Base-by-base conservation (phyloP, 2,797 vertebrate species). In the Mus spretus region DNA sequence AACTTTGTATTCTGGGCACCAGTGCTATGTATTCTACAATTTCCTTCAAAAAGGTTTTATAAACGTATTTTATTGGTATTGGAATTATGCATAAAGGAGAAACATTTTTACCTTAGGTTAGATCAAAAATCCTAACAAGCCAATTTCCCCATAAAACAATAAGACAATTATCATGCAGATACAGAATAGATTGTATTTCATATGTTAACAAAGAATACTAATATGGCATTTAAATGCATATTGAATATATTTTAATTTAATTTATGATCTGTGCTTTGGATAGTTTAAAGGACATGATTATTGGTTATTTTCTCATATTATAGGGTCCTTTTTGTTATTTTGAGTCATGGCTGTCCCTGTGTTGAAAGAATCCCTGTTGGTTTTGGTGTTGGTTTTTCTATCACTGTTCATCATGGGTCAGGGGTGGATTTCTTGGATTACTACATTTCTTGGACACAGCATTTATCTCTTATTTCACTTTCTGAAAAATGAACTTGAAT, bases 201-300 rank as follows among this genome's bases (percentile, higher is more conserved):
- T 55, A 61, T 94, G 47, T 92, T 88, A 55, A 88, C n/a, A 92
- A 81, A 72, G 79, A 77, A 80, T 95, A 74, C 8, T 89, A 50
- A 86, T 55, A 85, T 65, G 20, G 0, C 2, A 3, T 90, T 88
- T 57, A 65, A 85, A 89, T 37, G 55, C 57, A 1, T 72, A 50
- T 82, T 78, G 63, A 67, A 31, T 72, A 78, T 85, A 31, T n/a
- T 47, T 91, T 85, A 86, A 88, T 77, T 65, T 65, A 34, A 72
- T 77, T 31, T 79, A 1, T 34, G 24, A 14, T 61, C 17, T 67
- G 61, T 74, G 90, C 6, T 82, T 89, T 72, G 84, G 19, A 15
- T 40, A 57, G 22, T 67, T 26, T 34, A 61, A 79, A 90, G 72
- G 57, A 94, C 67, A 70, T 13, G 40, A 53, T 44, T 74, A 74